Evolutionary conservation across 2,797 vertebrate species (phyloP).

Genomic region (Triplophysa yarkandensis): DNA sequence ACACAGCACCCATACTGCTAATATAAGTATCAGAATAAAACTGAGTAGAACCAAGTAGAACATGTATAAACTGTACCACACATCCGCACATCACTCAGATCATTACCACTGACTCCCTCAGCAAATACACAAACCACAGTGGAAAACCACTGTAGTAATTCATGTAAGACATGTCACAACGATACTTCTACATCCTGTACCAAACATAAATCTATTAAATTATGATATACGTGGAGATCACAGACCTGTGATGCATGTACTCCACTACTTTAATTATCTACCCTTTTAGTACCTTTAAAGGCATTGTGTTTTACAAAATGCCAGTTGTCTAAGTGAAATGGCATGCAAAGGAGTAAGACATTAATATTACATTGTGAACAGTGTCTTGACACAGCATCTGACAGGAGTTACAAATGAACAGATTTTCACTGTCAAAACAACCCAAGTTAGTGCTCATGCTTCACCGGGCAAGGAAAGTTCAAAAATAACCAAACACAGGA

Average conservation of each 20-base stretch:
- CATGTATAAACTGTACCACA: conserved; percentile 16
- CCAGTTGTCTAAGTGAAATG: conserved; percentile 42
- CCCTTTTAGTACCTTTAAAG: conserved; percentile 9
- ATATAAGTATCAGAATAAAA: conserved; percentile 6
- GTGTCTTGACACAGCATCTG: conserved; percentile 41
- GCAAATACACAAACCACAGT: conserved; percentile 21
- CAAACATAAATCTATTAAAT: conserved; percentile 24
- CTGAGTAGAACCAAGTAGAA: conserved; percentile 8
- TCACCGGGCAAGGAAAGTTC: conserved; percentile 60
- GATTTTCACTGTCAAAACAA: conserved; percentile 67
- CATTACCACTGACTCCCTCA: conserved; percentile 26
- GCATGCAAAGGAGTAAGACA: conserved; percentile 63
- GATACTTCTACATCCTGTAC: background rate
- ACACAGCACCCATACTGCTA: background rate
- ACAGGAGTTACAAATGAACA: conserved; percentile 61
- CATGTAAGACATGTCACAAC: conserved; percentile 18
- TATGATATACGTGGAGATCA: background rate
- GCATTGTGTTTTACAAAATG: background rate
- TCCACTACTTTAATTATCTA: background rate
- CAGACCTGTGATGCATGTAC: conserved; percentile 1
- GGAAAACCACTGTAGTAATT: conserved; percentile 18
- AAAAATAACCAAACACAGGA: conserved; percentile 12
- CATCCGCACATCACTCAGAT: conserved; percentile 33
- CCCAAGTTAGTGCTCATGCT: conserved; percentile 73
- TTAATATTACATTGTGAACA: conserved; percentile 58